Conservation (phyloP, 2,113 vertebrate species). For the Tinamus guttatus region DNA sequence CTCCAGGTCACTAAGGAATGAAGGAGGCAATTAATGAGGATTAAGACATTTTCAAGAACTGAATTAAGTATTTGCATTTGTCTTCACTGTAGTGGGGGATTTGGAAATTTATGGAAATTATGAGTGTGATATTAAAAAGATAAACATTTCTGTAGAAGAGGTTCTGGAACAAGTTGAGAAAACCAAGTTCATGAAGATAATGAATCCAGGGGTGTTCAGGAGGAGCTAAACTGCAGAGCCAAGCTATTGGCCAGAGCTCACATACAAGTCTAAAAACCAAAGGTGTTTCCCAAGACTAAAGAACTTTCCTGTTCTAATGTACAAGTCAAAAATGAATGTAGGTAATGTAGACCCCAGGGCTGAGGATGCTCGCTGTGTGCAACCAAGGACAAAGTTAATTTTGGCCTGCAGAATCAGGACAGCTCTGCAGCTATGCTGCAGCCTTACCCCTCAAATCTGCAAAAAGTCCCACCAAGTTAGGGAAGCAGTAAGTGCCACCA, state of each 20-base stretch:
- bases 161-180: conserved; percentile 67
- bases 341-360: background rate
- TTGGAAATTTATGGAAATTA: conserved; percentile 66
- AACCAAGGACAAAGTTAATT: background rate
- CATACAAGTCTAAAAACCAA: background rate
- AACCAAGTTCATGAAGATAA: conserved; percentile 54
- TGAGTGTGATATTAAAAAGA: conserved; percentile 49
- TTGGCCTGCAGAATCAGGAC: background rate
- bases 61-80: conserved; percentile 58
- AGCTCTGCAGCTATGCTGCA: background rate
- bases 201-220: conserved; percentile 44
- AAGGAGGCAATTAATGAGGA: conserved; percentile 57
- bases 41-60: conserved; percentile 40
- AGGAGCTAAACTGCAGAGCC: conserved; percentile 48
- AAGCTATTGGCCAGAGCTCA: conserved; percentile 34
- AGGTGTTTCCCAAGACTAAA: conserved; percentile 12
- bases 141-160: conserved; percentile 60
- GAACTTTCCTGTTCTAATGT: background rate
- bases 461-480: background rate
- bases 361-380: background rate
- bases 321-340: background rate
- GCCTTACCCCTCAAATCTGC: background rate
- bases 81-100: conserved; percentile 51
- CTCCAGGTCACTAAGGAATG: conserved; percentile 45
- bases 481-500: background rate